phyloP scores from a whole-genome alignment of 2,888 invertebrate species.

The Rhodophaea formosa region DNA sequence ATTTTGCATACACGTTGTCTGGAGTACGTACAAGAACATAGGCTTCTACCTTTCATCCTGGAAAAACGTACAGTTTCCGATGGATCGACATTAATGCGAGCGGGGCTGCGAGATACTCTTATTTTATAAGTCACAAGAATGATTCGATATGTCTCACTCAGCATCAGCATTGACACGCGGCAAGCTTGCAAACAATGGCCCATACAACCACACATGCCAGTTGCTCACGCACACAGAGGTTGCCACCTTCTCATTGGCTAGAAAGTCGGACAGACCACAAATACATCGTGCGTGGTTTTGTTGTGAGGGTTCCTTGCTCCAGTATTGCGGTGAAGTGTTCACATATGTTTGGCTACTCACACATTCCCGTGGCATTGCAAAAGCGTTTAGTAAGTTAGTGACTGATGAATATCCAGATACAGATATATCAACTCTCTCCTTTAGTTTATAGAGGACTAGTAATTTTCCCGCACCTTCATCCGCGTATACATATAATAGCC shows the following conservation, averaged over 20 bases:
- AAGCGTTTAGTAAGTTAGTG: not conserved
- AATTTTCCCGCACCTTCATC: too few species aligned
- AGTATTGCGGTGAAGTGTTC: slow-evolving; percentile 52
- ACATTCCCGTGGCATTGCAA: slow-evolving; percentile 8
- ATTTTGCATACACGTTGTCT: too few species aligned
- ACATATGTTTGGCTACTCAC: slow-evolving; percentile 35
- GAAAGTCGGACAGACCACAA: slow-evolving; percentile 54
- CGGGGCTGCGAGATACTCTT: too few species aligned
- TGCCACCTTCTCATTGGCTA: slow-evolving; percentile 41
- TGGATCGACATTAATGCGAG: too few species aligned
- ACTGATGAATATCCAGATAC: not conserved
- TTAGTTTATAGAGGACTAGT: not conserved
- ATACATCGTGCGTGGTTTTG: slow-evolving; percentile 52
- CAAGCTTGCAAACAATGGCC: slow-evolving; percentile 47
- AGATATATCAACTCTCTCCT: not conserved
- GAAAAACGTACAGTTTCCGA: too few species aligned
- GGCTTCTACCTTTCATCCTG: too few species aligned
- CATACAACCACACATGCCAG: slow-evolving; percentile 32
- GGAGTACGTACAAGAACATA: too few species aligned
- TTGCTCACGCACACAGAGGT: slow-evolving; percentile 38
- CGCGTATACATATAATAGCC: too few species aligned
- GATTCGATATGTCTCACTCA: slow-evolving; percentile 39
- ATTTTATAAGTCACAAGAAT: slow-evolving; percentile 34
- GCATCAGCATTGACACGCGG: slow-evolving; percentile 36
- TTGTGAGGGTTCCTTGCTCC: slow-evolving; percentile 57